These are phyloP conservation scores for Dexiosoma caninum DNA, from an alignment of 2,888 invertebrate species.

Conservation along the genomic window DNA sequence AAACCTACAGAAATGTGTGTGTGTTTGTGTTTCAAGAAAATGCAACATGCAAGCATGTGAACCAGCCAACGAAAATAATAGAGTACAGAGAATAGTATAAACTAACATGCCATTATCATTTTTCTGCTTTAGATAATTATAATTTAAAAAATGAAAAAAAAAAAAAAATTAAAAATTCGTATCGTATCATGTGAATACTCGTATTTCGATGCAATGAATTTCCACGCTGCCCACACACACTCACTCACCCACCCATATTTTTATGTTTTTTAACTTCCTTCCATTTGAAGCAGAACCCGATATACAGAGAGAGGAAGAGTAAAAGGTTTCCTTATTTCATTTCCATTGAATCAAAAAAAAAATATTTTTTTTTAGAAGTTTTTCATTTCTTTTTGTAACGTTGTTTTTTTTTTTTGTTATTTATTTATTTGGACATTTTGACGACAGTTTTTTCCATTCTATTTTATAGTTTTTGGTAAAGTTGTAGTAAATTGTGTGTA, in stretches of 20 bases:
- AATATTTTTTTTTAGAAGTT: constrained; percentile 2
- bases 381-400: constrained; percentile 15
- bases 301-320: not conserved
- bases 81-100: not conserved
- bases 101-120: constrained; percentile 25
- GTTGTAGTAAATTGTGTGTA: constrained; percentile 1
- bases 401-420: constrained; percentile 14
- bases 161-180: too few relatives aligned
- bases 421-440: constrained; percentile 40
- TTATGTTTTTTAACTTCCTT: constrained; percentile 47
- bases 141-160: constrained; percentile 19
- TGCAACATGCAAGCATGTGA: constrained; percentile 51
- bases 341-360: constrained; percentile 28
- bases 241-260: not conserved
- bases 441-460: constrained; percentile 32
- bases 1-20: not conserved
- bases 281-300: constrained; percentile 7
- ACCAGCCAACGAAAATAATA: not conserved
- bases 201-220: not conserved
- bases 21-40: not conserved
- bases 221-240: not conserved
- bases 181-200: not conserved
- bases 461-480: not conserved
- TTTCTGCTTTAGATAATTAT: constrained; percentile 45
- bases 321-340: constrained; percentile 54